Percentiles rank a stretch among this genome's conserved stretches.
phyloP scores from a whole-genome alignment of 2,888 invertebrate genomes.

The Clistopyga incitator region DNA sequence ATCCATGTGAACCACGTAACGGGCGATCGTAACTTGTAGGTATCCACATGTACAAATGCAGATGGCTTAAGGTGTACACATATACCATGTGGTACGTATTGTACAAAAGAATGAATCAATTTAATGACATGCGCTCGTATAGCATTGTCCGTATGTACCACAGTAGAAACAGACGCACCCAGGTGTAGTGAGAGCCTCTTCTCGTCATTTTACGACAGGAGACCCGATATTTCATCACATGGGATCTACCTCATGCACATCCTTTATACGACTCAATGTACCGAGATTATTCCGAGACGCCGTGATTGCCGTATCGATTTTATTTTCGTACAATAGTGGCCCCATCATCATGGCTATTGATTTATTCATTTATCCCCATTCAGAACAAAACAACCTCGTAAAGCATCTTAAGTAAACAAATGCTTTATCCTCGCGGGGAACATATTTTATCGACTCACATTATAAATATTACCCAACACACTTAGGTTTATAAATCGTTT shows the following conservation, averaged over 20 bases:
- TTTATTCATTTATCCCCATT: background rate
- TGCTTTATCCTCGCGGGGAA: background rate
- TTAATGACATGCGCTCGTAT: constrained; percentile 13
- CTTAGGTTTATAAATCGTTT: too few relatives aligned
- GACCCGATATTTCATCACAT: constrained; percentile 55
- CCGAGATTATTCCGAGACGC: constrained; percentile 51
- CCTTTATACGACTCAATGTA: constrained; percentile 43
- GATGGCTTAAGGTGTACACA: background rate
- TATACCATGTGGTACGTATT: background rate
- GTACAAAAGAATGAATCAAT: constrained; percentile 38
- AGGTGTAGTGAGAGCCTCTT: constrained; percentile 25
- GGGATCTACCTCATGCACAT: constrained; percentile 33
- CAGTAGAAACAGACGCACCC: constrained; percentile 28
- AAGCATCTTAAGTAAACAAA: background rate
- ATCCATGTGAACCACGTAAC: constrained; percentile 22
- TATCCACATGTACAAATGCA: background rate
- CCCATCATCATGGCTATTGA: background rate
- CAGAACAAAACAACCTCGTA: background rate
- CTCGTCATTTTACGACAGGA: constrained; percentile 44
- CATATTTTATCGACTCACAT: background rate
- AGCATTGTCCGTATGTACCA: background rate
- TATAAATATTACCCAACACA: background rate
- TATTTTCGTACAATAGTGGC: constrained; percentile 4
- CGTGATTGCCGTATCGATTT: constrained; percentile 57
- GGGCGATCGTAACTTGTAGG: constrained; percentile 29